Conservation (phyloP, 2,888 invertebrate species). For the Polydrusus cervinus region DNA sequence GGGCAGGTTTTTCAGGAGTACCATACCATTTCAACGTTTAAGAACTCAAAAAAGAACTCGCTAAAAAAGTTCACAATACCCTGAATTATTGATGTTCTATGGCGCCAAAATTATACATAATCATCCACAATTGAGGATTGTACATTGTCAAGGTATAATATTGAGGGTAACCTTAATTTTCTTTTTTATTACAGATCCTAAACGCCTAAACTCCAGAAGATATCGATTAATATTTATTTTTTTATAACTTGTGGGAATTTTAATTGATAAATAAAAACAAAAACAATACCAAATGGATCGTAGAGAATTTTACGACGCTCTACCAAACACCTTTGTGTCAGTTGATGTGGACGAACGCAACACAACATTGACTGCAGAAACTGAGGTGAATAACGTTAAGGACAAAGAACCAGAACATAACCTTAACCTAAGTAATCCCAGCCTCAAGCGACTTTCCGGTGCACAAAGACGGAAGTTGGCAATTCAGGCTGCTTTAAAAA, state of each 20-base stretch:
- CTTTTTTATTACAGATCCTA: too few relatives aligned
- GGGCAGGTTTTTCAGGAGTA: too few relatives aligned
- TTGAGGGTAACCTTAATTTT: too few relatives aligned
- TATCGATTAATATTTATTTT: background rate
- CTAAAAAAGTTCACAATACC: too few relatives aligned
- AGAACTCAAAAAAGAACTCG: too few relatives aligned
- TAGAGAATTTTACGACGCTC: background rate
- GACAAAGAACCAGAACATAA: background rate
- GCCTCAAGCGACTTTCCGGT: background rate
- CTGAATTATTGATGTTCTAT: too few relatives aligned
- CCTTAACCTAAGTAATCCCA: background rate
- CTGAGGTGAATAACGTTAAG: background rate
- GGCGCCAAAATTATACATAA: too few relatives aligned
- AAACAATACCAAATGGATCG: background rate
- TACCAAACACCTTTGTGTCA: background rate
- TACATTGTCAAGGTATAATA: too few relatives aligned
- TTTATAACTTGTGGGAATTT: conserved; percentile 1
- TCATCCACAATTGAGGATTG: too few relatives aligned
- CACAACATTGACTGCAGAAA: background rate
- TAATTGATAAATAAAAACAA: background rate
- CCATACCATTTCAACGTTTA: too few relatives aligned
- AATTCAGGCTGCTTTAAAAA: background rate
- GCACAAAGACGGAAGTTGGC: background rate
- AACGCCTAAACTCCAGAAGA: too few relatives aligned
- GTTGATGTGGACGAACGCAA: background rate